A percentile compares a stretch with the other conserved stretches of the same genome.
These are phyloP conservation scores for Adela reaumurella DNA, from an alignment of 2,888 invertebrate genomes.

Conservation along the genomic window DNA sequence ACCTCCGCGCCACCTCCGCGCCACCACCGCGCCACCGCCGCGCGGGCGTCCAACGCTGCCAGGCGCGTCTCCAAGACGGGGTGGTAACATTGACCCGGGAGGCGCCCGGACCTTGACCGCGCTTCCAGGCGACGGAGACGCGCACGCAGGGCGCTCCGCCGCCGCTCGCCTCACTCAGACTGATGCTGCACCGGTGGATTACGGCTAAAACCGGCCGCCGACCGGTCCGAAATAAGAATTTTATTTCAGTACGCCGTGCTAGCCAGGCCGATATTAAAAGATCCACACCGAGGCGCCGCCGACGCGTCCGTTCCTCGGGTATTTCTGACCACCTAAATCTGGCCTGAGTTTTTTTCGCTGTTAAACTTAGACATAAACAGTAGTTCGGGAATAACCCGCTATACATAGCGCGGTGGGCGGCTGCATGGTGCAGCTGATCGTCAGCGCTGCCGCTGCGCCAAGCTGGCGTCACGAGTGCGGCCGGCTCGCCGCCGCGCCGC, in stretches of 20 bases:
- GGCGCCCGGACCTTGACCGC: not conserved
- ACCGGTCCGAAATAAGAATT: constrained; percentile 40
- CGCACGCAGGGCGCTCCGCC: constrained; percentile 15
- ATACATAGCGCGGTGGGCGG: constrained; percentile 27
- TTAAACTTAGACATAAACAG: constrained; percentile 52
- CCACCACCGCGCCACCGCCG: too few species aligned
- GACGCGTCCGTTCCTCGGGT: constrained; percentile 36
- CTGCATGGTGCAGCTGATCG: constrained; percentile 2
- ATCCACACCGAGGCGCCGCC: constrained; percentile 16
- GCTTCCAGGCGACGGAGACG: not conserved
- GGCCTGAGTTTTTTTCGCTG: constrained; percentile 24
- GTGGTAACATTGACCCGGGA: constrained; percentile 37
- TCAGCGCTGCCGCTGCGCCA: not conserved
- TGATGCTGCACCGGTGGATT: constrained; percentile 6
- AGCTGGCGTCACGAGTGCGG: not conserved
- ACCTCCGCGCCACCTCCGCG: too few species aligned
- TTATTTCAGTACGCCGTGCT: constrained; percentile 32
- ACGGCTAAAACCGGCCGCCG: constrained; percentile 13
- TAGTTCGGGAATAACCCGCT: constrained; percentile 40
- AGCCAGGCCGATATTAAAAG: constrained; percentile 10
- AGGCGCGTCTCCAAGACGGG: not conserved
- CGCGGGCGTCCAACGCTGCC: too few species aligned
- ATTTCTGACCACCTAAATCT: constrained; percentile 49
- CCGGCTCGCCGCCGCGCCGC: too few species aligned
- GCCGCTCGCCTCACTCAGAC: constrained; percentile 10